Evolutionary conservation across 2,113 vertebrate genomes (phyloP).

Genomic region (Paedocypris sp.): DNA sequence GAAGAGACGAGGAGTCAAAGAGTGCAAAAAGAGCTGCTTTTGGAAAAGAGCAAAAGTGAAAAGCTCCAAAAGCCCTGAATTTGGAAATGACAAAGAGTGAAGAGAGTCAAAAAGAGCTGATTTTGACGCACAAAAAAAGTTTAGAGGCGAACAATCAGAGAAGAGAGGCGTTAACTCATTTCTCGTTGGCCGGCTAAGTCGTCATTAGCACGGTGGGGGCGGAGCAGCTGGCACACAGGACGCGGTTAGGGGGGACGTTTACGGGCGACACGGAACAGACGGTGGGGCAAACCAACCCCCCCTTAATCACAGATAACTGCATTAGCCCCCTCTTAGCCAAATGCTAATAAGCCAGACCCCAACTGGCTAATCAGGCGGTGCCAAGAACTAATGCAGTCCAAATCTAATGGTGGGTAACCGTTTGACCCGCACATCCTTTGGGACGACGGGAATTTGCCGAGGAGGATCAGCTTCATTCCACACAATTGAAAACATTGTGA

Average conservation of each 20-base stretch:
- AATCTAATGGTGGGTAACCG: slow-evolving; percentile 27
- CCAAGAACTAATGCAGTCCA: slow-evolving; percentile 19
- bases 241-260: slow-evolving; percentile 5
- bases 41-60: too few relatives aligned
- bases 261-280: background rate
- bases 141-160: too few relatives aligned
- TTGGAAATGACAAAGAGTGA: too few relatives aligned
- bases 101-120: too few relatives aligned
- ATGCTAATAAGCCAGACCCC: slow-evolving; percentile 9
- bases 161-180: background rate
- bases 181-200: background rate
- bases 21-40: too few relatives aligned
- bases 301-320: slow-evolving; percentile 21
- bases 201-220: slow-evolving; percentile 26
- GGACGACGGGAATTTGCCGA: background rate
- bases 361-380: slow-evolving; percentile 10
- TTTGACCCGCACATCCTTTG: slow-evolving; percentile 3
- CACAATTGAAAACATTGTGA: too few relatives aligned
- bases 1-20: too few relatives aligned
- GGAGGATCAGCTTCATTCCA: background rate
- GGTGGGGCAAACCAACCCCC: slow-evolving; percentile 10
- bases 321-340: slow-evolving; percentile 24
- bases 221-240: slow-evolving; percentile 36
- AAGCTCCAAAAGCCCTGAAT: too few relatives aligned
- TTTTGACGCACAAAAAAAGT: too few relatives aligned